Base-by-base conservation (phyloP, 2,888 invertebrate species). In the Nematopogon swammerdamellus region DNA sequence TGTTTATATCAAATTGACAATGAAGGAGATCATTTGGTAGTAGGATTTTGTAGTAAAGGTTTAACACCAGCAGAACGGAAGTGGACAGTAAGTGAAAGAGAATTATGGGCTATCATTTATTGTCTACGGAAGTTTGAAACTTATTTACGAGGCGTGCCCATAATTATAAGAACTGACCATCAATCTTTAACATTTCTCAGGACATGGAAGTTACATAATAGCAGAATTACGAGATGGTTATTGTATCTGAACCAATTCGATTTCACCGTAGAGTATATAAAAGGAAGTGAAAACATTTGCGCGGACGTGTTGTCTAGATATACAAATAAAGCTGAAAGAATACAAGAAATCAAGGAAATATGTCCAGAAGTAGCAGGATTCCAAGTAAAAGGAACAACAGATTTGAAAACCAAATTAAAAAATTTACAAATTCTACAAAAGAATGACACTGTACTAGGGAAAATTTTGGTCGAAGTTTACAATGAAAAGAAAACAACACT, bases 31-130 rank as follows among this genome's bases (percentile, higher is more conserved):
- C 20, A 50, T 16, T 50, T 43, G 44, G 43, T 56, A 1, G 19
- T 58, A 10, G 56, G 57, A 0, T 59, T 52, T 29, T 47, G 51
- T 51, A 60, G 59, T 48, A 57, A 50, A 45, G 29, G 49, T 0
- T 50, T 58, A 42, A 56, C 45, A 6, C 52, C 53, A 1, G 46
- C 56, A 1, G 50, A 57, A 44, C 20, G 51, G 18, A 56, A 49
- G 16, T 58, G 58, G 59, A 57, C 58, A 1, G 56, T 58, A 1
- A 56, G 57, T 0, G 58, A 60, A 47, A 54, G 57, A n/a, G 58
- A 59, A 44, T 54, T 59, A 43, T 58, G 44, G n/a, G 49, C 59
- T 1, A 48, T 60, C 0, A 58, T 60, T 3, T 48, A 43, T 45
- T 55, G 56, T 19, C 49, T 59, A 16, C 18, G 50, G 16, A 58